These are phyloP conservation scores for Megaceryle alcyon DNA, from an alignment of 2,797 vertebrate species.

Conservation along the genomic window DNA sequence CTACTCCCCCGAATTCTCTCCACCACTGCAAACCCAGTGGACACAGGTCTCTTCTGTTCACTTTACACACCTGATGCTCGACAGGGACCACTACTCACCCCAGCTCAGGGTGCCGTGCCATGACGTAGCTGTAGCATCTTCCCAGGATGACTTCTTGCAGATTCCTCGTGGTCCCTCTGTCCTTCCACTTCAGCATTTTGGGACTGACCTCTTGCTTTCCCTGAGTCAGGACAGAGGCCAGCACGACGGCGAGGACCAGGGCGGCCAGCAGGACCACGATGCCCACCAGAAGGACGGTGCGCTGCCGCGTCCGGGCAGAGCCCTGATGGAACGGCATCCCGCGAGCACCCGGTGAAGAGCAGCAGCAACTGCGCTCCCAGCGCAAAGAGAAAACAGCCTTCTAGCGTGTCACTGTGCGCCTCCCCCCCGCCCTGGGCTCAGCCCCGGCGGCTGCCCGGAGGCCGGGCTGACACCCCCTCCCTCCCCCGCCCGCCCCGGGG, in stretches of 20 bases:
- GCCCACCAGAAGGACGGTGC: not conserved
- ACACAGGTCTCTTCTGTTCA: not conserved
- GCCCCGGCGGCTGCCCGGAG: not conserved
- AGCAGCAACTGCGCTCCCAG: not conserved
- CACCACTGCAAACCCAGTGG: not conserved
- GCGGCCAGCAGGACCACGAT: not conserved
- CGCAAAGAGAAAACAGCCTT: not conserved
- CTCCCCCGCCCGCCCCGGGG: not conserved
- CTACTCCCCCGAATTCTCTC: not conserved
- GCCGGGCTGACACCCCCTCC: not conserved
- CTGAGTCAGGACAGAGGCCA: not conserved
- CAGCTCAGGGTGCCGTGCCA: conserved; percentile 13
- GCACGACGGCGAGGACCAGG: not conserved
- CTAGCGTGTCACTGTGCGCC: not conserved
- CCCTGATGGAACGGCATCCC: conserved; percentile 15
- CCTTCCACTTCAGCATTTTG: conserved; percentile 54
- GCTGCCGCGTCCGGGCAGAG: not conserved
- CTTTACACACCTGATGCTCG: rapidly evolving
- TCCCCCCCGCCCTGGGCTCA: not conserved
- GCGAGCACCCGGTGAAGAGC: not conserved
- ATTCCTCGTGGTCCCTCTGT: conserved; percentile 83
- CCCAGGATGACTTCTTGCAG: conserved; percentile 85
- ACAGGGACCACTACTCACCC: conserved; percentile 55
- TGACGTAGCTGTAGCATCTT: conserved; percentile 85
- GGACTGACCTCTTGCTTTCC: rapidly evolving